A percentile compares a stretch with the other conserved stretches of the same genome.
Conservation (phyloP, 2,888 invertebrate species). For the Clostera curtula region DNA sequence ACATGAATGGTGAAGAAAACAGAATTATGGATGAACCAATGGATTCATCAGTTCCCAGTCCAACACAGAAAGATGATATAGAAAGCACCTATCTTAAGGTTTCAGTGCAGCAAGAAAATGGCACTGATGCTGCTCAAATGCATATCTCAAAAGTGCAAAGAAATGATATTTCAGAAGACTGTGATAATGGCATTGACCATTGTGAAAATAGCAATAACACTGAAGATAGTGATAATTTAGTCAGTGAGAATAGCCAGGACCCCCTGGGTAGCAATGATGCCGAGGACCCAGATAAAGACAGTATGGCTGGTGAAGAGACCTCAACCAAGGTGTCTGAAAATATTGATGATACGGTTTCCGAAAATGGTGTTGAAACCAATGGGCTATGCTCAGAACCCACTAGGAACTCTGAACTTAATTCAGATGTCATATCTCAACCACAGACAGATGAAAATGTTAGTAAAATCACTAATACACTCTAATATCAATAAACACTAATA, state of each 20-base stretch:
- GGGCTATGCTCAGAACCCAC: slow-evolving; percentile 28
- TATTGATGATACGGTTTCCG: slow-evolving; percentile 18
- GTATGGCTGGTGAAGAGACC: slow-evolving; percentile 14
- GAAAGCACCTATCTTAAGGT: too few species aligned
- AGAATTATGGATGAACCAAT: slow-evolving; percentile 52
- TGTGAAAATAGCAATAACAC: slow-evolving; percentile 28
- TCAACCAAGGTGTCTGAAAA: slow-evolving; percentile 12
- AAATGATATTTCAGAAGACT: slow-evolving; percentile 15
- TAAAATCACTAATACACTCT: too few species aligned
- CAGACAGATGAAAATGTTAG: too few species aligned
- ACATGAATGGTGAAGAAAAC: slow-evolving; percentile 58
- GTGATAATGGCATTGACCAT: slow-evolving; percentile 21
- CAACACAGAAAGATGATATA: too few species aligned
- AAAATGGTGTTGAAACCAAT: slow-evolving; percentile 32
- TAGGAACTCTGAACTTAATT: slow-evolving; percentile 23
- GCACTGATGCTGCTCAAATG: too few species aligned
- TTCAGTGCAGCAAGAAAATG: too few species aligned
- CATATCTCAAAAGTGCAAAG: slow-evolving; percentile 19
- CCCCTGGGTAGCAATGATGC: slow-evolving; percentile 8
- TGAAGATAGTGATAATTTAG: slow-evolving; percentile 25
- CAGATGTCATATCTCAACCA: too few species aligned
- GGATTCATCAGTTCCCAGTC: slow-evolving; percentile 27
- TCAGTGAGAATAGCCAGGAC: slow-evolving; percentile 13
- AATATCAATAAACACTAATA: too few species aligned
- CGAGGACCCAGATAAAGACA: slow-evolving; percentile 16